Conservation (phyloP, 2,113 vertebrate species). For the Oryzias celebensis region DNA sequence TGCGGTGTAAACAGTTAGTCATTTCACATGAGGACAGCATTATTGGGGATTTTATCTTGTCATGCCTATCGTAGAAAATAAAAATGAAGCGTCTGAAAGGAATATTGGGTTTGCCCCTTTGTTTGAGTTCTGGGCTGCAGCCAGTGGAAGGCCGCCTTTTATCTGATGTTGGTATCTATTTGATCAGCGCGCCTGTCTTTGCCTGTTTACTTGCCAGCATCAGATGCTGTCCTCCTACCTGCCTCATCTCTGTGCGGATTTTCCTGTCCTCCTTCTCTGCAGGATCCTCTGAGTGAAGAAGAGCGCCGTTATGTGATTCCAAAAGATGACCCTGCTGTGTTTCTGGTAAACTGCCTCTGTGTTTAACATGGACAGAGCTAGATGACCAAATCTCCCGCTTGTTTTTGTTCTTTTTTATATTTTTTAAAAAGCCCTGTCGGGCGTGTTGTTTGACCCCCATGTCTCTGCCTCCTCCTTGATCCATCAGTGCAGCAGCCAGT, state of each 20-base stretch:
- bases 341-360: slow-evolving; percentile 16
- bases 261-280: slow-evolving; percentile 28
- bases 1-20: slow-evolving; percentile 72
- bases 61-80: slow-evolving; percentile 67
- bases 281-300: slow-evolving; percentile 49
- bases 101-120: slow-evolving; percentile 43
- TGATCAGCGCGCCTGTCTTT: slow-evolving; percentile 32
- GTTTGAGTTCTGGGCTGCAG: slow-evolving; percentile 58
- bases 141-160: slow-evolving; percentile 56
- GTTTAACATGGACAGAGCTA: slow-evolving; percentile 38
- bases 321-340: slow-evolving; percentile 22
- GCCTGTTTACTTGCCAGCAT: slow-evolving; percentile 20
- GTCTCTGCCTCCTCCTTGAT: slow-evolving; percentile 15
- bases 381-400: background rate
- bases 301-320: slow-evolving; percentile 48
- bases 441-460: slow-evolving; percentile 53
- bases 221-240: slow-evolving; percentile 8
- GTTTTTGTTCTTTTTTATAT: slow-evolving; percentile 48
- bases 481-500: slow-evolving; percentile 25
- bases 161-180: slow-evolving; percentile 52
- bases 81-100: slow-evolving; percentile 61
- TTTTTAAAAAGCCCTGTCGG: slow-evolving; percentile 52
- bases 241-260: background rate
- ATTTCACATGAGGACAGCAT: slow-evolving; percentile 69
- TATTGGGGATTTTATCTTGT: slow-evolving; percentile 71